phyloP scores from a whole-genome alignment of 1,140 invertebrate genomes.

The Cherax quadricarinatus region DNA sequence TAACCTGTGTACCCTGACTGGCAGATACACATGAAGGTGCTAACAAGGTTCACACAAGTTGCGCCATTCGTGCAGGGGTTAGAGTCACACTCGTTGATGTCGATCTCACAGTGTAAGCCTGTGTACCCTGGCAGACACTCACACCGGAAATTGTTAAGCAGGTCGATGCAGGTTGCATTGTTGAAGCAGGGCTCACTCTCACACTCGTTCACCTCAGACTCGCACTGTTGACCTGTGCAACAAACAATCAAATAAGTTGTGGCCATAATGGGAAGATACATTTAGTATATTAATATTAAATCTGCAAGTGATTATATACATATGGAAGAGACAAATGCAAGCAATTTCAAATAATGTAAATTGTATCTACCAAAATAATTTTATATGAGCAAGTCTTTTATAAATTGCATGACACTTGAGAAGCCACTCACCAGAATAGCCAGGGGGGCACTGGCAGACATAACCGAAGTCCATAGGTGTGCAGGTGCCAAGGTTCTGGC shows the following conservation, averaged over 20 bases:
- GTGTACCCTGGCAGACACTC: slow-evolving; percentile 76
- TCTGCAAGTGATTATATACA: no score
- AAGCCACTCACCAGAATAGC: slow-evolving; percentile 73
- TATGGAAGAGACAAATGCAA: no score
- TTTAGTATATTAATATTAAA: no score
- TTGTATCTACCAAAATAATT: no score
- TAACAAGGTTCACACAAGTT: slow-evolving; percentile 83
- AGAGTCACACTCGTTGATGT: slow-evolving; percentile 78
- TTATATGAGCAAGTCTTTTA: no score
- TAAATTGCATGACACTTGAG: not conserved
- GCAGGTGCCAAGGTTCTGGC: slow-evolving; percentile 81
- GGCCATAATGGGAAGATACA: no score
- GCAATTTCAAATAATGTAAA: no score
- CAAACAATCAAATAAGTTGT: not conserved
- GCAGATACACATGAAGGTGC: slow-evolving; percentile 93
- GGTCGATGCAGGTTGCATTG: slow-evolving; percentile 79
- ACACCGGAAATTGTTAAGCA: slow-evolving; percentile 77
- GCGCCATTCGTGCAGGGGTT: slow-evolving; percentile 77
- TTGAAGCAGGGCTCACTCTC: slow-evolving; percentile 78
- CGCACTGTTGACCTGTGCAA: slow-evolving; percentile 75
- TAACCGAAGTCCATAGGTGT: slow-evolving; percentile 77
- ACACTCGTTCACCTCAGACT: slow-evolving; percentile 82
- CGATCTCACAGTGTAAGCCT: slow-evolving; percentile 79
- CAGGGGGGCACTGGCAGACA: slow-evolving; percentile 74
- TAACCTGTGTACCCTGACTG: slow-evolving; percentile 88